Base-by-base conservation (phyloP, 1,140 invertebrate species). In the Drosophila biarmipes region DNA sequence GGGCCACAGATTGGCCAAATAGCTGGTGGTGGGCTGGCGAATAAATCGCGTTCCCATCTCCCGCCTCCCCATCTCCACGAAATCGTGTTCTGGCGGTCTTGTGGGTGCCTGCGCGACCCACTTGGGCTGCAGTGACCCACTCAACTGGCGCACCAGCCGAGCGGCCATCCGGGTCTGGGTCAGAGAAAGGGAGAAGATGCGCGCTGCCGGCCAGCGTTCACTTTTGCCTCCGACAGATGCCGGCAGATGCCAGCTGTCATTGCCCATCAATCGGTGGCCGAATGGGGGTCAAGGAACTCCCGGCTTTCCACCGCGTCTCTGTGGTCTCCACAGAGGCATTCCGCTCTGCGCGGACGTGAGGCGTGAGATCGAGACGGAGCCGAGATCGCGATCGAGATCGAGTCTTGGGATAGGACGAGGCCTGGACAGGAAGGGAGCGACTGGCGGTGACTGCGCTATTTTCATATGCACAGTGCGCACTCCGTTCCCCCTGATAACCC, bases 401-500 rank as follows among this genome's bases (percentile, higher is more conserved):
- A 31, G 8, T 10, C 8, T 31, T 5, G n/a, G 31, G 46, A 49
- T 49, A 49, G 46, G 46, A 49, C 19, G 14, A 45, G 12, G 5
- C 2, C 17, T 43, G 24, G 46, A 49, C 46, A 51, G 29, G 48
- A 51, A 57, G 58, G 52, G 10, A 48, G 31, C 35, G 27, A 21
- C 67, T 15, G 29, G 61, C 27, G 8, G 57, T 45, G 73, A 54
- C 63, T 82, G 79, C 73, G 74, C 69, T 82, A 87, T 86, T 87
- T 87, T 82, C 72, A 87, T 82, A 87, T 87, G 82, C 82, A 67
- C 58, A 57, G 66, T 10, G 29, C 29, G 29, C 29, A 24, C 58
- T n/a, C 51, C 67, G 82, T 87, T 82, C 71, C 56, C 84, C 64
- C 82, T 87, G 84, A 87, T 87, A 87, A 87, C 82, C 82, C 84